Evolutionary conservation across 2,888 invertebrate species (phyloP), one percentile per base, ranked within the genome.

Genomic region (Polydrusus cervinus): DNA sequence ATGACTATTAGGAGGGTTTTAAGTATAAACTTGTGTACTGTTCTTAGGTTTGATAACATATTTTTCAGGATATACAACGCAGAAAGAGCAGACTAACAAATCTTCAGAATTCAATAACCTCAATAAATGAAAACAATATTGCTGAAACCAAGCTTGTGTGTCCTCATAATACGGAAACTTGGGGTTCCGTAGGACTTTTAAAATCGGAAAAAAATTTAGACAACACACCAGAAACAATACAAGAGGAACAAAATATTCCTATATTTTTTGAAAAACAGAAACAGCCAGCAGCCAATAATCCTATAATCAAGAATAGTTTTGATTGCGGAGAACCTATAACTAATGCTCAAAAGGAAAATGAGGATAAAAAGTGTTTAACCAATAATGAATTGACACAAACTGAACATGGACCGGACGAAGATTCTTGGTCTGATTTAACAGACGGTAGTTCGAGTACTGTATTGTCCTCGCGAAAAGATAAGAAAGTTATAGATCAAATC

Each of bases 381-480:
- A 55, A 10, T 34, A 7, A 20, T 43, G 69, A 66, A 25, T 38
- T 16, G 43, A 34, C 16, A 68, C 38, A 67, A 16, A 25, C 62
- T 10, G 70, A 38, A 38, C 55, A 14, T 53, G 53, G 66, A 14
- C 53, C 47, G 25, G 78, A 79, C 25, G 80, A 81, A 20, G 78
- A 79, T 38, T 80, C 81, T 20, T 82, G 81, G 81, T 80, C 79
- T 34, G 81, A 82, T 70, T 70, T 82, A 14, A 80, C 80, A 10
- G 80, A 80, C 61, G 62, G 47, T 9, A 78, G 79, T 55, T 45
- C 57, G 25, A 78, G 74, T 14, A 20, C n/a, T 45, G 51, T 34
- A 11, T 5, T 14, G 8, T 3, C 5, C 9, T n/a, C 8, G 1
- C 67, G 9, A 13, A 16, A 25, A n/a, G 18, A 53, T 14, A 43